Evolutionary conservation across 53 echinoderm and acorn worm species (phyloP).

Genomic region (Luidia sarsii): DNA sequence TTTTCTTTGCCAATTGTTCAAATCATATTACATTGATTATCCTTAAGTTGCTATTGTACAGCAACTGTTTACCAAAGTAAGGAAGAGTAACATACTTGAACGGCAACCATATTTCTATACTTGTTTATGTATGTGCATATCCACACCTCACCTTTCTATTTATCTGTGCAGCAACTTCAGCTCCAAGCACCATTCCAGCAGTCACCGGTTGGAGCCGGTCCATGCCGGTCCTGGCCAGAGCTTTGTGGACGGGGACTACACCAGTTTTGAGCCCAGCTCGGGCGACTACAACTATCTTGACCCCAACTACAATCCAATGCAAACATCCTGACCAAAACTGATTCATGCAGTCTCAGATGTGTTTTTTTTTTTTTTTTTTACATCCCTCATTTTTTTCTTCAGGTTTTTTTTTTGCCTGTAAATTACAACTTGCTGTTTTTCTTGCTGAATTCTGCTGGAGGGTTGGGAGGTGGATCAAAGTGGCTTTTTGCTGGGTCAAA

Average conservation of each 20-base stretch:
- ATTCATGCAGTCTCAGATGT: too few relatives aligned
- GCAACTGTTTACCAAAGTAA: not conserved
- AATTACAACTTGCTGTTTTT: not conserved
- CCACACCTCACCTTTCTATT: not conserved
- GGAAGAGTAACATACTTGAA: not conserved
- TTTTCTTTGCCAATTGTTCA: too few relatives aligned
- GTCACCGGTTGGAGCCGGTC: slow-evolving; percentile 83
- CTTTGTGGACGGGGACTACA: slow-evolving; percentile 93
- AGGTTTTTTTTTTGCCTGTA: too few relatives aligned
- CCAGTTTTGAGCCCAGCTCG: slow-evolving; percentile 71
- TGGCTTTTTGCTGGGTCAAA: not conserved
- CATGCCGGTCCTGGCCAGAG: slow-evolving; percentile 62
- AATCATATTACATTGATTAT: too few relatives aligned
- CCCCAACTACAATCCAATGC: slow-evolving; percentile 86
- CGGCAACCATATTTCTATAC: not conserved
- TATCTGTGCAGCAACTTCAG: slow-evolving; percentile 52
- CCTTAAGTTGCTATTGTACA: too few relatives aligned
- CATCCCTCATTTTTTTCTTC: too few relatives aligned
- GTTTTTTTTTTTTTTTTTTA: too few relatives aligned
- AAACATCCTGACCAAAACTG: slow-evolving; percentile 37
- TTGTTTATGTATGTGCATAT: not conserved
- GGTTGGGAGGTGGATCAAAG: not conserved
- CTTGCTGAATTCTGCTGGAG: slow-evolving; percentile 1
- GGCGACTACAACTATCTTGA: slow-evolving; percentile 98
- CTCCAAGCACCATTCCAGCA: slow-evolving; percentile 63